Percentiles rank a stretch among this genome's conserved stretches.
Evolutionary conservation across 2,797 vertebrate genomes (phyloP).

Genomic region (Euphonia xanthogaster): DNA sequence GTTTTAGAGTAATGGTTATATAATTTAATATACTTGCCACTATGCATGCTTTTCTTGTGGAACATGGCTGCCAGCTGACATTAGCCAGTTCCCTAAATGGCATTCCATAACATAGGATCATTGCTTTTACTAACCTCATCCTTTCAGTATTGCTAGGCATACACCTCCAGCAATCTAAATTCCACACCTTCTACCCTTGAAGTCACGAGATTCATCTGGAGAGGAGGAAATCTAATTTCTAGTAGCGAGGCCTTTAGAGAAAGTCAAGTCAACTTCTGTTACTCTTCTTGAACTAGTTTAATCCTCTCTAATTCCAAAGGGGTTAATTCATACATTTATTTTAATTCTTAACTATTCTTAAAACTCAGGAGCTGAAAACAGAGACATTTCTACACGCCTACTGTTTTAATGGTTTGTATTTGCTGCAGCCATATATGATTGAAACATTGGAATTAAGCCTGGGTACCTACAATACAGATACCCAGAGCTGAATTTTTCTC

Average conservation of each 20-base stretch:
- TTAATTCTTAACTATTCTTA: neutral
- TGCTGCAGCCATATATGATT: neutral
- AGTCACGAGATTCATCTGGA: neutral
- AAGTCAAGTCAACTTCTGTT: neutral
- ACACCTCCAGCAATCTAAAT: neutral
- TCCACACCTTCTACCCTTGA: neutral
- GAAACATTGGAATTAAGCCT: neutral
- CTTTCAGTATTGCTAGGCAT: neutral
- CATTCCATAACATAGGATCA: neutral
- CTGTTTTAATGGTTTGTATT: neutral
- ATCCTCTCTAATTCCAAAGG: neutral
- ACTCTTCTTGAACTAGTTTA: neutral
- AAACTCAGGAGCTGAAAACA: neutral
- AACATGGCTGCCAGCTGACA: neutral
- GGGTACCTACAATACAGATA: neutral
- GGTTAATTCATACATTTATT: neutral
- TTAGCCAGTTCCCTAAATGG: neutral
- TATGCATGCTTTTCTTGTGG: neutral
- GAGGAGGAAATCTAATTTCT: neutral
- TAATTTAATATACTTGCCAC: neutral
- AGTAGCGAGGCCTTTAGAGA: neutral
- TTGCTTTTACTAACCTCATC: neutral
- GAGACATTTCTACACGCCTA: neutral
- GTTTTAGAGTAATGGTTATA: neutral
- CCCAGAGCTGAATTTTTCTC: neutral